Base-by-base conservation (phyloP, 35 echinoderm and acorn worm species). In the Acanthaster planci region DNA sequence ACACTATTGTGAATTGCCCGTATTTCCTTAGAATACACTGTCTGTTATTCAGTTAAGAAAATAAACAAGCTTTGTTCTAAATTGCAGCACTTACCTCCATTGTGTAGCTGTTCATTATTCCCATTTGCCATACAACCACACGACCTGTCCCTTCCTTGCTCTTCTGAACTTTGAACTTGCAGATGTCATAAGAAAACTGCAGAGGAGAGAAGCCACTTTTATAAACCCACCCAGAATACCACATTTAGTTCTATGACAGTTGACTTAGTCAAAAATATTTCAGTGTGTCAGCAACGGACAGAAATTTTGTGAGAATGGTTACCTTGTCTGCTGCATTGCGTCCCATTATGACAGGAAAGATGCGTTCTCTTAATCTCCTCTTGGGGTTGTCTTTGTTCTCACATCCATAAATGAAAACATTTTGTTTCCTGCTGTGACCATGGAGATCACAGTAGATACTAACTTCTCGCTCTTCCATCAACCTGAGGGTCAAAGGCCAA, bases 111-210 rank as follows among this genome's bases (percentile, higher is more conserved):
- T 99, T 99, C 89, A 94, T 87, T 22, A 99, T 94, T 22, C 96
- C 96, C 96, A 99, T 99, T 51, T 99, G 96, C 96, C 96, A 99
- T 51, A 99, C 88, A 0, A 99, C 96, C 0, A 99, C 92, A 15
- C 96, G 89, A 18, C 96, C 96, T 0, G 96, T 99, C 16, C 96
- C 96, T 82, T 99, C 96, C 51, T 99, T 99, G 56, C 88, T 99
- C 89, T 99, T 99, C 83, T 99, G 96, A 8, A 99, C 96, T 87
- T 99, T 99, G 72, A 91, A 99, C 89, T 99, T 99, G 54, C 92
- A 99, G 52, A 79, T 86, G 19, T 87, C 29, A 30, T 75, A 89
- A 52, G 47, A 88, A 50, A 99, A 99, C 96, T 98, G 77, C 29
- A 72, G 82, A 9, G 53, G 77, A 80, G 86, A 89, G 87, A 44